Conservation (phyloP, 2,113 vertebrate genomes). For the Nansenia antarctica region DNA sequence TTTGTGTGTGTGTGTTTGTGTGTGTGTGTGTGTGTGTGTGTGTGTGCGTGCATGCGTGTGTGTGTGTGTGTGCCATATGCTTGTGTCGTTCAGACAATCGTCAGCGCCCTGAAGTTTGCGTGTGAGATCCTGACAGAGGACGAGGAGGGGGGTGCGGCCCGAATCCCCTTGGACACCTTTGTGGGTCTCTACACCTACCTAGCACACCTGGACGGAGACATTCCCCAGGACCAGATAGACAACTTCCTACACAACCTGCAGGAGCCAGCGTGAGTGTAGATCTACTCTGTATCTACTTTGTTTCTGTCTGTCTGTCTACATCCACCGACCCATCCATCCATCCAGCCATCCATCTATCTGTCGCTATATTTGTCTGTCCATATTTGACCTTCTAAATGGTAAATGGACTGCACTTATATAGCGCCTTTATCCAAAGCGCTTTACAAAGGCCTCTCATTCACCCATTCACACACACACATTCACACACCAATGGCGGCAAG, state of each 20-base stretch:
- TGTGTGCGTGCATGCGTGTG: no score
- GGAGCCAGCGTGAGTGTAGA: conserved; percentile 68
- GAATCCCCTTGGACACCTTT: conserved; percentile 79
- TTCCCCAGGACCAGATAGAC: conserved; percentile 56
- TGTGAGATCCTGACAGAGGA: conserved; percentile 87
- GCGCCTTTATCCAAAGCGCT: no score
- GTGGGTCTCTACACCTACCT: conserved; percentile 82
- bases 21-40: no score
- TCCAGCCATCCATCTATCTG: no score
- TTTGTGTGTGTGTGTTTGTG: background rate
- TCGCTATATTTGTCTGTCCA: no score
- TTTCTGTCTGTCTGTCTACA: background rate
- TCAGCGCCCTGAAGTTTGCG: conserved; percentile 79
- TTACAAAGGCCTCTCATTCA: no score
- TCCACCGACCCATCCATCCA: no score
- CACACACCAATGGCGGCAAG: no score
- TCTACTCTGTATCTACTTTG: background rate
- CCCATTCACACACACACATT: no score
- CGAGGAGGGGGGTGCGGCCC: conserved; percentile 78
- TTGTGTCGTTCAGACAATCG: conserved; percentile 79
- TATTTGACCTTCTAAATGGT: no score
- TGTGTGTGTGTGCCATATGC: background rate
- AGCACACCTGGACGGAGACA: conserved; percentile 77
- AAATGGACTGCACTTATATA: no score
- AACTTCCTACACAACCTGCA: conserved; percentile 72